Percentiles rank a stretch among this genome's conserved stretches.
phyloP scores from a whole-genome alignment of 2,888 invertebrate species.

The Callimorpha dominula region DNA sequence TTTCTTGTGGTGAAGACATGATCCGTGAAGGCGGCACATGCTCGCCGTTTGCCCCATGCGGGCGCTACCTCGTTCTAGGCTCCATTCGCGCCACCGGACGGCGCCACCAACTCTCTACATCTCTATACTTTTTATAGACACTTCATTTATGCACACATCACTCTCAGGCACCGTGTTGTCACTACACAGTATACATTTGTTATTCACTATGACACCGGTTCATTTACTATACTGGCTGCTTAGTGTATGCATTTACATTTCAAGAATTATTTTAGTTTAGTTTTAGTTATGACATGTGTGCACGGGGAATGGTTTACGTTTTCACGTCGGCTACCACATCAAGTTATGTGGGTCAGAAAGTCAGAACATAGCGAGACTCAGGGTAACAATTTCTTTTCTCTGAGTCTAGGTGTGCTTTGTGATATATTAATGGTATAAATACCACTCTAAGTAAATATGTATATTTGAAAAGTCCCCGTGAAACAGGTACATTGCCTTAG shows the following conservation, averaged over 20 bases:
- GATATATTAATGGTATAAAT: neutral
- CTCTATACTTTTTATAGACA: constrained; percentile 56
- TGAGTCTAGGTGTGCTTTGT: neutral
- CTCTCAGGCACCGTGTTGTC: constrained; percentile 52
- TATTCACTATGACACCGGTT: constrained; percentile 49
- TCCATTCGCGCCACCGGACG: constrained; percentile 70
- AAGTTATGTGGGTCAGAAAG: neutral
- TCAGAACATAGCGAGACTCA: neutral
- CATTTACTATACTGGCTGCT: constrained; percentile 64
- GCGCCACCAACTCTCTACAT: constrained; percentile 66
- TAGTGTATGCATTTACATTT: neutral
- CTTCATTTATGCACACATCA: constrained; percentile 69
- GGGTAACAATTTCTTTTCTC: neutral
- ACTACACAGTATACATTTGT: constrained; percentile 61
- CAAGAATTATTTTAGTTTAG: too few species aligned
- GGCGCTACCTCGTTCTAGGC: constrained; percentile 81
- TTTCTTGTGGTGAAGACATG: constrained; percentile 91
- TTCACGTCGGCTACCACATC: neutral
- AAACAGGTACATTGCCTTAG: neutral
- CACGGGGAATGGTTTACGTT: neutral
- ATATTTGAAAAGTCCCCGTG: neutral
- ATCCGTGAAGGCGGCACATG: constrained; percentile 93
- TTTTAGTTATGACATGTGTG: neutral
- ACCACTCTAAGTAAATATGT: too few species aligned
- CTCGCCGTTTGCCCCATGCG: constrained; percentile 94